phyloP scores from a whole-genome alignment of 2,888 invertebrate genomes.

The Abscondita cerata region DNA sequence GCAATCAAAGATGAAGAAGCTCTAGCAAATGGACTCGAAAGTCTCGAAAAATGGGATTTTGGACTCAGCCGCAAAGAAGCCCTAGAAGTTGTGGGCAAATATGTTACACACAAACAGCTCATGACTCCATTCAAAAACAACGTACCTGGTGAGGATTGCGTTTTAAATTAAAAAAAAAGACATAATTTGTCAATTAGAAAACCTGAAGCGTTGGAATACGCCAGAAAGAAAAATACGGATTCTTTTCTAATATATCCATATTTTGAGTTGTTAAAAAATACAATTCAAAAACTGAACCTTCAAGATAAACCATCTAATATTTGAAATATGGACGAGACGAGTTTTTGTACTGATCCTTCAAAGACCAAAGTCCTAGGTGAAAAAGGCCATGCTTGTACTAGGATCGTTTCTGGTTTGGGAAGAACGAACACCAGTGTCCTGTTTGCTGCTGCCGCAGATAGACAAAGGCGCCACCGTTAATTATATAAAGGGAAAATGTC shows the following conservation, averaged over 20 bases:
- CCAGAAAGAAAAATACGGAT: slow-evolving; percentile 42
- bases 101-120: slow-evolving; percentile 39
- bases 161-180: slow-evolving; percentile 40
- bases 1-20: neutral
- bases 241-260: slow-evolving; percentile 39
- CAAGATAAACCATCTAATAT: slow-evolving; percentile 34
- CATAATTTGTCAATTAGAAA: slow-evolving; percentile 34
- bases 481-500: slow-evolving; percentile 42
- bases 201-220: slow-evolving; percentile 50
- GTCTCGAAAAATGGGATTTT: slow-evolving; percentile 33
- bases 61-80: slow-evolving; percentile 41
- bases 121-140: slow-evolving; percentile 43
- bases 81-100: no score
- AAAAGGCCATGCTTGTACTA: slow-evolving; percentile 13
- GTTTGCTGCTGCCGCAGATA: slow-evolving; percentile 24
- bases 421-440: slow-evolving; percentile 34
- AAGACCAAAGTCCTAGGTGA: slow-evolving; percentile 37
- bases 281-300: slow-evolving; percentile 20
- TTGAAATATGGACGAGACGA: slow-evolving; percentile 42
- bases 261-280: slow-evolving; percentile 32
- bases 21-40: neutral
- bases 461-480: slow-evolving; percentile 34
- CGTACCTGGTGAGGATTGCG: slow-evolving; percentile 44
- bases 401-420: slow-evolving; percentile 24
- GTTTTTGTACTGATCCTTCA: slow-evolving; percentile 28